Conservation (phyloP, 2,113 vertebrate species). For the Elaphurus davidianus region DNA sequence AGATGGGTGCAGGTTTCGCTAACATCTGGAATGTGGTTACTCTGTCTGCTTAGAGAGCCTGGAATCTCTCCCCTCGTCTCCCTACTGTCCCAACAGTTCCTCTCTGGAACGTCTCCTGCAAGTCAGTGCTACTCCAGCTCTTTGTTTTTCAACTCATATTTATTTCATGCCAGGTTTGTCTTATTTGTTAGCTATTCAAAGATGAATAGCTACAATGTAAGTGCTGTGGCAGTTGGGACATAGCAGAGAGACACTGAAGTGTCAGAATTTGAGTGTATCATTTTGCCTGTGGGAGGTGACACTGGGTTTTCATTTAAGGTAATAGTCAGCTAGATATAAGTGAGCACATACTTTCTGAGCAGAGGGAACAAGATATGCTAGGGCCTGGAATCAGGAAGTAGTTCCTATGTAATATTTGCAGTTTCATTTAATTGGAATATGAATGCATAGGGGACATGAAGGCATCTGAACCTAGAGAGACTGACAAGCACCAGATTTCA, state of each 20-base stretch:
- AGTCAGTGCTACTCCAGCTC: background rate
- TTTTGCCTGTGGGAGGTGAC: background rate
- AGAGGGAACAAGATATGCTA: background rate
- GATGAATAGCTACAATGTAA: background rate
- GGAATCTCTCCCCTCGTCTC: background rate
- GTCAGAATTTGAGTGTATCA: background rate
- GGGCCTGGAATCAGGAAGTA: background rate
- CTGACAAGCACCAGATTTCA: background rate
- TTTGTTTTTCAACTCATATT: background rate
- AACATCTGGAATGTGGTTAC: background rate
- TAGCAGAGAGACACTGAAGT: background rate
- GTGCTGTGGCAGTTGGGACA: background rate
- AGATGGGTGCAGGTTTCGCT: background rate
- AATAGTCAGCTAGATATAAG: background rate
- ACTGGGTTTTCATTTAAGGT: background rate
- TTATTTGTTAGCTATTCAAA: background rate
- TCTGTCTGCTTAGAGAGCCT: background rate
- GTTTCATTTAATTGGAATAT: background rate
- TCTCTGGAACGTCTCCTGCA: background rate
- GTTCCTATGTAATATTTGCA: background rate
- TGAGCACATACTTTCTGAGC: background rate
- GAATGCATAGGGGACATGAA: background rate
- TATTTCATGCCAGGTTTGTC: background rate
- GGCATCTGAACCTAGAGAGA: background rate
- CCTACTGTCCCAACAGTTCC: background rate